Evolutionary conservation across 2,113 vertebrate species (phyloP).

Genomic region (Dromaius novaehollandiae): DNA sequence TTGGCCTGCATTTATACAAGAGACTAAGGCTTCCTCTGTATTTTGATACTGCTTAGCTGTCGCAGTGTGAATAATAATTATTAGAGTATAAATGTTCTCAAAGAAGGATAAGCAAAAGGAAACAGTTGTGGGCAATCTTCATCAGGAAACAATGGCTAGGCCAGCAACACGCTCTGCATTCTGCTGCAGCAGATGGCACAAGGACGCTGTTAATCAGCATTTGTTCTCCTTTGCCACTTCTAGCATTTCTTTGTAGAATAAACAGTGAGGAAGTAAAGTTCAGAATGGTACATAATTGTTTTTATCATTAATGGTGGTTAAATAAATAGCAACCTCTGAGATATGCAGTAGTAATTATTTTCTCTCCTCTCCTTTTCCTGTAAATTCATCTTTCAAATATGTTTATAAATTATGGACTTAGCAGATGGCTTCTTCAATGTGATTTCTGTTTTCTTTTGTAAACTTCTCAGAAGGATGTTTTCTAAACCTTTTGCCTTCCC

Average conservation of each 20-base stretch:
- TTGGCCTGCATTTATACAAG: neutral
- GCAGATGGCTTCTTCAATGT: neutral
- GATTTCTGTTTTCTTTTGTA: neutral
- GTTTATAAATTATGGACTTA: neutral
- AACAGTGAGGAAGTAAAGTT: neutral
- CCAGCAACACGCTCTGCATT: neutral
- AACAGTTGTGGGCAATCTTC: neutral
- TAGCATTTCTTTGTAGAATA: neutral
- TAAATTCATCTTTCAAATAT: neutral
- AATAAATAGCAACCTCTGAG: neutral
- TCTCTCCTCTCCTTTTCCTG: neutral
- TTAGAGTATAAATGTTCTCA: neutral
- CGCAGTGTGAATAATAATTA: neutral
- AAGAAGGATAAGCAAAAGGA: neutral
- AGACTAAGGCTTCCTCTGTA: neutral
- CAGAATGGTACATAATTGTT: neutral
- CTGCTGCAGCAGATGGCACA: neutral
- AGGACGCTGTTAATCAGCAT: neutral
- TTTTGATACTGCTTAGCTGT: neutral
- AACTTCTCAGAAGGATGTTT: neutral
- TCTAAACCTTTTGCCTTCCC: neutral
- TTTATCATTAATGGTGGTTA: neutral
- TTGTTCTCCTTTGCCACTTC: neutral
- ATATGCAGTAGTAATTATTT: neutral
- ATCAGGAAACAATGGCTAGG: neutral